Evolutionary conservation across 2,797 vertebrate genomes (phyloP).

Genomic region (Brachymystax lenok): DNA sequence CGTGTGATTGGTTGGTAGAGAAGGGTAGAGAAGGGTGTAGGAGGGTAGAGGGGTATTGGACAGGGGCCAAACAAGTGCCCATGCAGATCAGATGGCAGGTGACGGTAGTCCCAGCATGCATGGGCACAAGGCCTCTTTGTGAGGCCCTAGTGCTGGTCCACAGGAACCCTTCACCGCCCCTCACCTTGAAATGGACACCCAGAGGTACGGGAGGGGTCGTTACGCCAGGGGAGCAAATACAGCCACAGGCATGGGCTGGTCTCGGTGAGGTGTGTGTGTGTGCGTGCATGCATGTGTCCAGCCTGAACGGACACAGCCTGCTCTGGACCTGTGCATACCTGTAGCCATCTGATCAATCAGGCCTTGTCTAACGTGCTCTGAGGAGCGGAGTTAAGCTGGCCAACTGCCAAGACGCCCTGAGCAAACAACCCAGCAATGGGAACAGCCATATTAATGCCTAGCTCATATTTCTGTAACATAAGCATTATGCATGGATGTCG

Average conservation of each 20-base stretch:
- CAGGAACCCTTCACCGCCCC: constrained; percentile 35
- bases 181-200: constrained; percentile 65
- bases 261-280: constrained; percentile 12
- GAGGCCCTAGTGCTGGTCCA: constrained; percentile 36
- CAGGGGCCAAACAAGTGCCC: constrained; percentile 51
- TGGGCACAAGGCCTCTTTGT: constrained; percentile 66
- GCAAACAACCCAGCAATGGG: constrained; percentile 12
- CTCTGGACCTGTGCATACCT: constrained; percentile 4
- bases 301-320: background rate
- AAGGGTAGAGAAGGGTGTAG: constrained; percentile 9
- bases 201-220: constrained; percentile 27
- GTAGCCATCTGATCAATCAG: background rate
- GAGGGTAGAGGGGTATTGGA: constrained; percentile 5
- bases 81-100: constrained; percentile 53
- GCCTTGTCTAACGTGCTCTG: background rate
- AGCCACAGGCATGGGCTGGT: constrained; percentile 21
- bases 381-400: constrained; percentile 2
- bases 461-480: background rate
- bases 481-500: background rate
- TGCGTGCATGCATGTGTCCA: constrained; percentile 24
- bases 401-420: background rate
- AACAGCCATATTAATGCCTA: no score
- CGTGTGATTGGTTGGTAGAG: constrained; percentile 24
- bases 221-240: constrained; percentile 35
- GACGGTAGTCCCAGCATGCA: constrained; percentile 33